Percentiles rank a stretch among this genome's conserved stretches.
These are phyloP conservation scores for Tachycineta bicolor DNA, from an alignment of 2,113 vertebrate species.

Conservation along the genomic window DNA sequence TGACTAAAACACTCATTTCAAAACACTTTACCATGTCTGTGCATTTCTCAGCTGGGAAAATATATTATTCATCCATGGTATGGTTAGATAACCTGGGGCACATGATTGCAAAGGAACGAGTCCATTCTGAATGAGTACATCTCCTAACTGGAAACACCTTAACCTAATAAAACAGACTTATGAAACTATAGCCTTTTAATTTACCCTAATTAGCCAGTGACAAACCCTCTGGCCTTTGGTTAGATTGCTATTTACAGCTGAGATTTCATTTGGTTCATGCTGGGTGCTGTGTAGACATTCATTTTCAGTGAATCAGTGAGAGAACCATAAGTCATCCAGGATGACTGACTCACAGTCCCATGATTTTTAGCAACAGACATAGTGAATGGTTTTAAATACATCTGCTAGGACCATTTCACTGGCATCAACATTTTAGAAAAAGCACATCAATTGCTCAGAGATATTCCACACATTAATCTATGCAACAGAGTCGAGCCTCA, in stretches of 20 bases:
- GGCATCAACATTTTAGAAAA: neutral
- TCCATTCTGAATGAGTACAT: rapidly evolving
- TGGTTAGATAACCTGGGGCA: neutral
- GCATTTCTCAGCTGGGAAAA: neutral
- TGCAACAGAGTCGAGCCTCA: neutral
- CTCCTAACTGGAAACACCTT: neutral
- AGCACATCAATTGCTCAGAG: neutral
- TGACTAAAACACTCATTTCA: neutral
- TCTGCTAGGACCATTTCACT: neutral
- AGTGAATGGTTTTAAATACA: neutral
- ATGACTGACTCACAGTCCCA: conserved; percentile 45
- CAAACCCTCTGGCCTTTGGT: neutral
- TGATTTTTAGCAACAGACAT: neutral
- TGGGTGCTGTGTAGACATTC: neutral
- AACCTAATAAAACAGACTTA: neutral
- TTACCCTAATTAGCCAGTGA: neutral
- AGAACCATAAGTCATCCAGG: neutral
- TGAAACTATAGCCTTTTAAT: neutral
- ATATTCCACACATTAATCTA: neutral
- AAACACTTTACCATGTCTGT: neutral
- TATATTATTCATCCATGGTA: neutral
- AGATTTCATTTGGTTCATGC: neutral
- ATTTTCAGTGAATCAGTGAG: conserved; percentile 30
- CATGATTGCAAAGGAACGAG: neutral
- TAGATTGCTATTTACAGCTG: neutral